These are phyloP conservation scores for Rapana venosa DNA, from an alignment of 2,888 invertebrate genomes.

Conservation along the genomic window DNA sequence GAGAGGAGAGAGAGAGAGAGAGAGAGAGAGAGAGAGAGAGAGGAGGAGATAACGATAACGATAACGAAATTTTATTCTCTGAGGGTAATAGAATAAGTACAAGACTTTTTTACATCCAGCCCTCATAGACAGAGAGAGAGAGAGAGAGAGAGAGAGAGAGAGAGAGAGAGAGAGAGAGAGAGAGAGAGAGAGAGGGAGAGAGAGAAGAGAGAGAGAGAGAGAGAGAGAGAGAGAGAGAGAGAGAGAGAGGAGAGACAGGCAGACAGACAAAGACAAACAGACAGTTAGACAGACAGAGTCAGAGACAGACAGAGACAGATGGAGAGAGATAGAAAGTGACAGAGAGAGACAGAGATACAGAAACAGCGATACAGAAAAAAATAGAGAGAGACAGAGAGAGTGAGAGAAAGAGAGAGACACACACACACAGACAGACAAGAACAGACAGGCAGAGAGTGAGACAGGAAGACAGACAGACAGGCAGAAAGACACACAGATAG, in stretches of 20 bases:
- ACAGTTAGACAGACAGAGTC: background rate
- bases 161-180: too few species aligned
- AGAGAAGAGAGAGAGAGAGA: too few species aligned
- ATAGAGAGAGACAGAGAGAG: background rate
- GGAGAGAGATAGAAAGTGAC: background rate
- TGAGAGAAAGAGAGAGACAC: background rate
- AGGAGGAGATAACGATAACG: too few species aligned
- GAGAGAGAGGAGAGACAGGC: background rate
- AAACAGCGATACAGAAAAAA: background rate
- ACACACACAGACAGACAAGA: background rate
- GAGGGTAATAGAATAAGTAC: too few species aligned
- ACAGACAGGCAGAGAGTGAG: constrained; percentile 15
- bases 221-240: background rate
- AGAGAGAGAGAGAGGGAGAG: too few species aligned
- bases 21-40: background rate
- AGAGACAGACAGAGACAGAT: background rate
- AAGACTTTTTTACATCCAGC: too few species aligned
- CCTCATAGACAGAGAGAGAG: too few species aligned
- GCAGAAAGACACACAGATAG: background rate
- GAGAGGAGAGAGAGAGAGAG: background rate
- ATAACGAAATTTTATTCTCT: too few species aligned
- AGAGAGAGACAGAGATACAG: background rate
- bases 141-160: constrained; percentile 8
- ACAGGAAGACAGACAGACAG: constrained; percentile 21
- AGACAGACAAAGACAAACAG: constrained; percentile 9